phyloP scores from a whole-genome alignment of 2,888 invertebrate species.

The Incurvaria masculella region DNA sequence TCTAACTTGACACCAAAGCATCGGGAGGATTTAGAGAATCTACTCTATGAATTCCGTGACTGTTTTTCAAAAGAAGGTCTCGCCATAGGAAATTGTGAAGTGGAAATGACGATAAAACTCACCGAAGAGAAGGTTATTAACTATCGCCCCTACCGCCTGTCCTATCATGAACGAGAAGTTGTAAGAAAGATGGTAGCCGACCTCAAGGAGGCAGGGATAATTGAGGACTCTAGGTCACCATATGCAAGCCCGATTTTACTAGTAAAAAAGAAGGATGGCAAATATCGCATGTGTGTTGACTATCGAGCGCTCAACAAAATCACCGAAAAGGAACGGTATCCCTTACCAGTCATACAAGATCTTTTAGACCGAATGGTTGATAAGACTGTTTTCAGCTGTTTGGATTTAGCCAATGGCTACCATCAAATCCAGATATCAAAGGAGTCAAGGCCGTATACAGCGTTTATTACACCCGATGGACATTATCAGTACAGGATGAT shows the following conservation, averaged over 20 bases:
- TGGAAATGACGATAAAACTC: constrained; percentile 3
- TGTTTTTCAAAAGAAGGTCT: not conserved
- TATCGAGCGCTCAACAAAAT: constrained; percentile 7
- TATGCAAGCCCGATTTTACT: constrained; percentile 20
- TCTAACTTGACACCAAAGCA: not conserved
- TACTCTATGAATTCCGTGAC: not conserved
- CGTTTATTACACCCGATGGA: constrained; percentile 23
- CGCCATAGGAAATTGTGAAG: not conserved
- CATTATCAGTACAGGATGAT: constrained; percentile 20
- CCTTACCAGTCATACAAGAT: constrained; percentile 22
- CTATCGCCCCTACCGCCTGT: constrained; percentile 6
- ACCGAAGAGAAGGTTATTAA: constrained; percentile 7
- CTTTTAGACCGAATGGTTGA: constrained; percentile 20
- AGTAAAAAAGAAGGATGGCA: constrained; percentile 16
- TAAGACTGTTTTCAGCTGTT: constrained; percentile 18
- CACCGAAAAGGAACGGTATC: constrained; percentile 18
- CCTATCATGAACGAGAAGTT: constrained; percentile 5
- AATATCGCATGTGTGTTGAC: constrained; percentile 15
- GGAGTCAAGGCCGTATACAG: constrained; percentile 19
- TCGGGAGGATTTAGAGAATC: not conserved
- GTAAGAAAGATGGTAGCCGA: constrained; percentile 8
- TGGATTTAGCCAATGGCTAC: constrained; percentile 21
- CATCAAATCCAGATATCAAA: constrained; percentile 21
- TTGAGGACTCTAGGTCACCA: constrained; percentile 12
- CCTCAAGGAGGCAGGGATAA: constrained; percentile 1